Evolutionary conservation across 2,113 vertebrate species (phyloP).

Genomic region (Loxodonta africana): DNA sequence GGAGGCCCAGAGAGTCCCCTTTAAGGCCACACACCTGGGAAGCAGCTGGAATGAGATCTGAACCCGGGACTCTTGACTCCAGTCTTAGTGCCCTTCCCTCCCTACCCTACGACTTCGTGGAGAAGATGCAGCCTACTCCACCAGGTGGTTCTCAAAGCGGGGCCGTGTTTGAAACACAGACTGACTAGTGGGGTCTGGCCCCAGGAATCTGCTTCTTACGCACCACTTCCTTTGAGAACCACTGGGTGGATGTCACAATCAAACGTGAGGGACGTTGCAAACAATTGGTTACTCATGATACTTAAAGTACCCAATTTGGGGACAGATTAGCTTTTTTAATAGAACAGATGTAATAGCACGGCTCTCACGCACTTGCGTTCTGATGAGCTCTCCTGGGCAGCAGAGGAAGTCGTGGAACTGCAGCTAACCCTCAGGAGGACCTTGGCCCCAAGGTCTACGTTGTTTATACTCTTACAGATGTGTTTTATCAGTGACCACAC

Average conservation of each 20-base stretch:
- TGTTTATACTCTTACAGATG: too few relatives aligned
- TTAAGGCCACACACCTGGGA: background rate
- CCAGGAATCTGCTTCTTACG: background rate
- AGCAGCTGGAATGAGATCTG: background rate
- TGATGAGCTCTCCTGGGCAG: constrained; percentile 19
- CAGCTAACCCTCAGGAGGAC: background rate
- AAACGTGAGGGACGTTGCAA: background rate
- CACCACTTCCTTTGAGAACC: background rate
- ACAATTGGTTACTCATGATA: constrained; percentile 66
- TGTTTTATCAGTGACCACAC: background rate
- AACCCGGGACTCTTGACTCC: background rate
- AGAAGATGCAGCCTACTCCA: background rate
- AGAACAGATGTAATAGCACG: background rate
- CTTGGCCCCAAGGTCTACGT: rapidly evolving
- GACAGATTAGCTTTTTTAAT: constrained; percentile 3
- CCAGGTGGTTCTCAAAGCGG: background rate
- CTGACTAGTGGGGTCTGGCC: background rate
- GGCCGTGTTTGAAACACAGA: background rate
- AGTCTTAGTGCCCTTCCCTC: background rate
- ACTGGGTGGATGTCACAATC: background rate
- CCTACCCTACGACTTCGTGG: too few relatives aligned
- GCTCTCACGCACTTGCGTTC: background rate
- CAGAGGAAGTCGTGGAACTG: background rate
- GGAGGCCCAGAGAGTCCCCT: background rate
- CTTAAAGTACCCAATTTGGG: background rate